Evolutionary conservation across 2,797 vertebrate species (phyloP).

Genomic region (Craterocephalus amniculus): DNA sequence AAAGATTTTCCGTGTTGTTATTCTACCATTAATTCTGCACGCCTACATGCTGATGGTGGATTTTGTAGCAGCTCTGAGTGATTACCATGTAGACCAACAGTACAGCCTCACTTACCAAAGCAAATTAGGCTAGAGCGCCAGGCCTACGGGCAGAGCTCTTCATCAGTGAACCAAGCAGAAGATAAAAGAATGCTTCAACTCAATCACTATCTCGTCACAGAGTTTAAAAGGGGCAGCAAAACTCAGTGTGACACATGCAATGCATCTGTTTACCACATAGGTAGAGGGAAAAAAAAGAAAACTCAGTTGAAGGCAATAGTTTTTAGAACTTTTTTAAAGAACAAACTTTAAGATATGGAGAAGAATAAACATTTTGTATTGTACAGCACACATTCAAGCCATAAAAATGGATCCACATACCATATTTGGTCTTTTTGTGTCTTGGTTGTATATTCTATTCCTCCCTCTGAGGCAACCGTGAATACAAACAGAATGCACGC

Average conservation of each 20-base stretch:
- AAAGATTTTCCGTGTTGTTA: constrained; percentile 1
- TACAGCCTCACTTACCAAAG: constrained; percentile 65
- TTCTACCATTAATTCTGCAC: constrained; percentile 27
- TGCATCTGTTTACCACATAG: constrained; percentile 57
- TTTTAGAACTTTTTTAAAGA: no score
- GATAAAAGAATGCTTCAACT: constrained; percentile 66
- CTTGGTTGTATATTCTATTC: background rate
- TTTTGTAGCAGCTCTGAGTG: constrained; percentile 54
- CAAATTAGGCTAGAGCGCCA: constrained; percentile 57
- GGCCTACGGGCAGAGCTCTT: constrained; percentile 58
- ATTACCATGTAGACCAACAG: constrained; percentile 60
- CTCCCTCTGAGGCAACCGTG: constrained; percentile 1
- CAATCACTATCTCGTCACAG: constrained; percentile 68
- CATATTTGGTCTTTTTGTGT: constrained; percentile 3
- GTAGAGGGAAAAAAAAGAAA: constrained; percentile 10
- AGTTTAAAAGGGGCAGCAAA: constrained; percentile 61
- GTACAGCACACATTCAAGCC: background rate
- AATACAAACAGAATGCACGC: constrained; percentile 25
- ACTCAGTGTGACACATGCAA: constrained; percentile 64
- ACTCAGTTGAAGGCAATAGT: constrained; percentile 20
- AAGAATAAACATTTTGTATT: background rate
- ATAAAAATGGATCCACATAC: constrained; percentile 5
- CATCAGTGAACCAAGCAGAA: constrained; percentile 54
- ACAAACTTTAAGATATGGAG: constrained; percentile 17
- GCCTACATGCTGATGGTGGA: constrained; percentile 37